These are phyloP conservation scores for Paracanthobrama guichenoti DNA, from an alignment of 2,113 vertebrate species.

Conservation along the genomic window DNA sequence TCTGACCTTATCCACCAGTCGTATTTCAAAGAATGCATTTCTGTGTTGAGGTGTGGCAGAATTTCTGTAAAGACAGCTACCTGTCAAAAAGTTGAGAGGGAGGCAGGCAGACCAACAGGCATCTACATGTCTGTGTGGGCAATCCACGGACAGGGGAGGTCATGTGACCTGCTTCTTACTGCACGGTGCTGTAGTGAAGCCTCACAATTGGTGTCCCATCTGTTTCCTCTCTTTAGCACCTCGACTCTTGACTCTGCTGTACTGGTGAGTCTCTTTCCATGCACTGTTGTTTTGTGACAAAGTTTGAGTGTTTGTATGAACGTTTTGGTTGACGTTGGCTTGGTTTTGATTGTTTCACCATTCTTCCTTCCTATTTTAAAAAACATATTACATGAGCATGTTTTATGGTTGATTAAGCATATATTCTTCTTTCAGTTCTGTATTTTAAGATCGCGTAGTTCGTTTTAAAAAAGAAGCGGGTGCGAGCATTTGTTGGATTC, in stretches of 20 bases:
- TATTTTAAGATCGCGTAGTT: background rate
- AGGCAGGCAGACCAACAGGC: conserved; percentile 49
- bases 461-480: background rate
- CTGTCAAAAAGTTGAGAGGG: background rate
- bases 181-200: conserved; percentile 25
- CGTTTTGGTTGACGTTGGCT: background rate
- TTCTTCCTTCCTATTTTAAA: conserved; percentile 38
- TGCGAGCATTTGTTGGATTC: background rate
- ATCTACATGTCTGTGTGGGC: conserved; percentile 59
- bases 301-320: background rate
- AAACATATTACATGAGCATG: background rate
- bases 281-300: background rate
- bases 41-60: conserved; percentile 9
- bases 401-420: background rate
- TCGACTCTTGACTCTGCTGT: background rate
- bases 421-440: background rate
- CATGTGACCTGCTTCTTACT: conserved; percentile 56
- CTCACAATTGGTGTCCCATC: conserved; percentile 20
- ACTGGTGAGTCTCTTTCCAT: conserved; percentile 38
- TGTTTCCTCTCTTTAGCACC: conserved; percentile 33
- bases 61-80: conserved; percentile 24
- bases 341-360: conserved; percentile 2
- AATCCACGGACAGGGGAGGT: conserved; percentile 53
- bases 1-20: background rate
- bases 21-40: background rate